Base-by-base conservation (phyloP, 1,140 invertebrate genomes). In the Aradophagus sp. region DNA sequence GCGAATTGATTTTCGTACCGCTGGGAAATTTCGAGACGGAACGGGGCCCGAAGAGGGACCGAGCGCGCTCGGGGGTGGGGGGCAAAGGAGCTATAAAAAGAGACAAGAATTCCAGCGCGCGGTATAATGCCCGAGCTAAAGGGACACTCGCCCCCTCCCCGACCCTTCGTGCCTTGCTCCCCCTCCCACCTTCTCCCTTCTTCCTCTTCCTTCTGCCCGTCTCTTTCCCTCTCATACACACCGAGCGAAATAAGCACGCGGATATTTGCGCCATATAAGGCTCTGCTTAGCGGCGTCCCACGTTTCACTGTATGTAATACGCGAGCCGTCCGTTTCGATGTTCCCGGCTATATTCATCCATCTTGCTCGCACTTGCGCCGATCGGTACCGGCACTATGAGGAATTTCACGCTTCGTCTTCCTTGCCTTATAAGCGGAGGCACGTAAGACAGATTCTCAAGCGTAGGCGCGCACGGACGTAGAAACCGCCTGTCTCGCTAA, bases 191-290 rank as follows among this genome's bases (percentile, higher is more conserved):
- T 17, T 47, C 20, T 27, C 6, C 12, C 14, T 16, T 10, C 10
- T 17, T 36, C 6, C 1, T 16, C 10, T 1, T 15, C 6, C 12
- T 8, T 15, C 31, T 38, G 20, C 20, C 4, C 4, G 13, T 27
- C 20, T 44, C 7, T 36, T 16, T 56, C 17, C 44, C 38, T 41
- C 45, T 35, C 47, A 1, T 31, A 15, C 17, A 44, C 41, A 31
- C 38, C 19, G 36, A 35, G 52, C 44, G 63, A 50, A 72, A 66
- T 61, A 52, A 61, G 59, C 42, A 68, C 53, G 58, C 58, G 52
- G 63, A 68, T 68, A 73, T 73, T 73, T 73, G 47, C 39, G 47
- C 70, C 70, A 50, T 73, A 73, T 67, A 73, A 66, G 65, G 71
- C 59, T 50, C 47, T 65, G 66, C 58, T 74, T 74, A 74, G 72